These are phyloP conservation scores for Pterostichus niger DNA, from an alignment of 2,888 invertebrate genomes.

Conservation along the genomic window DNA sequence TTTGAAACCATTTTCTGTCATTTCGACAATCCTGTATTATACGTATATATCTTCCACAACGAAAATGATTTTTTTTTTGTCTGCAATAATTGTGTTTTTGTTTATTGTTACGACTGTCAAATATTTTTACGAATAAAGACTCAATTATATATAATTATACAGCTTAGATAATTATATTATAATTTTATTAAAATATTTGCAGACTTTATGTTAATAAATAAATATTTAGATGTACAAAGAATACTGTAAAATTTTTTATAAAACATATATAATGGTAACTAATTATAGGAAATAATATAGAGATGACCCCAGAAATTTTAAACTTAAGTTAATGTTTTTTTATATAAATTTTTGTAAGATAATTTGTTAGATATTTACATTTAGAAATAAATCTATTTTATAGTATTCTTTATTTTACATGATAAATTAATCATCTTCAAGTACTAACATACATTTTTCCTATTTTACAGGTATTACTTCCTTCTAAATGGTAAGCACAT, in stretches of 20 bases:
- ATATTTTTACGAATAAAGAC: constrained; percentile 43
- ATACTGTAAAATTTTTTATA: constrained; percentile 60
- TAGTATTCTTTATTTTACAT: constrained; percentile 19
- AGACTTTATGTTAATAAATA: constrained; percentile 40
- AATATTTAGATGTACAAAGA: constrained; percentile 61
- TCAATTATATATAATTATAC: constrained; percentile 64
- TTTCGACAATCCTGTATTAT: neutral
- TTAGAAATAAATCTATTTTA: constrained; percentile 62
- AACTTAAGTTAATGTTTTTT: constrained; percentile 52
- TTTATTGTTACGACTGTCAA: constrained; percentile 26
- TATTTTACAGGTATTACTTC: neutral
- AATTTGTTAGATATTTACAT: constrained; percentile 56
- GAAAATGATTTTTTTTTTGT: constrained; percentile 18
- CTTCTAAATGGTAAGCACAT: neutral
- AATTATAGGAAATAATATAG: constrained; percentile 48
- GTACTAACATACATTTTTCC: constrained; percentile 3
- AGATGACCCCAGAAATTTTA: constrained; percentile 19
- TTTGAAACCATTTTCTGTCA: no score
- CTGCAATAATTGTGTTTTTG: constrained; percentile 7
- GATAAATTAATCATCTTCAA: neutral
- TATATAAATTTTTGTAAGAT: constrained; percentile 64
- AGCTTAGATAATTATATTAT: constrained; percentile 61
- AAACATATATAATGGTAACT: constrained; percentile 51
- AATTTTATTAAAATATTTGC: constrained; percentile 28
- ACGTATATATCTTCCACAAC: constrained; percentile 1